phyloP scores from a whole-genome alignment of 2,888 invertebrate species.

The Epinotia ramella region DNA sequence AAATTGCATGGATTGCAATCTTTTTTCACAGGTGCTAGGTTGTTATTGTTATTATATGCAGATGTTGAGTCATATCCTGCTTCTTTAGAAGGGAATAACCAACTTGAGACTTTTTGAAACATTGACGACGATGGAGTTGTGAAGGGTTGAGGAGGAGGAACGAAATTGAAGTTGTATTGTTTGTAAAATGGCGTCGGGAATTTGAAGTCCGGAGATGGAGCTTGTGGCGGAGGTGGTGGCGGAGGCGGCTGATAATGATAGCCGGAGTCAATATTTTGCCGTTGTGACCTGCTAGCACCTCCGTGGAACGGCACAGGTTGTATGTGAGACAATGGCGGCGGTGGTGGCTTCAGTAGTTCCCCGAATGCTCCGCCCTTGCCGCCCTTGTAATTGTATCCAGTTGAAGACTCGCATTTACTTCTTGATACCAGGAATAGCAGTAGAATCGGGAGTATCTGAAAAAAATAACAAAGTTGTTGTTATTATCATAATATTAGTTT shows the following conservation, averaged over 20 bases:
- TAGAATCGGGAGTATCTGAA: constrained; percentile 73
- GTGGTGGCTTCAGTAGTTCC: constrained; percentile 76
- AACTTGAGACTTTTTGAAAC: constrained; percentile 85
- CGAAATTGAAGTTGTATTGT: constrained; percentile 79
- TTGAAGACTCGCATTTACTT: constrained; percentile 65
- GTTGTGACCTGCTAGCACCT: constrained; percentile 65
- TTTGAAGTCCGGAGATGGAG: constrained; percentile 67
- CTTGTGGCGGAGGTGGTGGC: constrained; percentile 60
- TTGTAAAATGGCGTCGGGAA: constrained; percentile 80
- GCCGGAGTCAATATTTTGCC: constrained; percentile 68
- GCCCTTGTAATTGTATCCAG: constrained; percentile 60
- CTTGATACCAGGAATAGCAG: constrained; percentile 63
- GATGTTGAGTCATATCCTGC: constrained; percentile 60
- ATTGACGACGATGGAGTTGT: constrained; percentile 80
- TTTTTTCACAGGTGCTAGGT: constrained; percentile 73
- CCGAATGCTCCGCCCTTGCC: constrained; percentile 69
- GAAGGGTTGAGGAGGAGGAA: constrained; percentile 77
- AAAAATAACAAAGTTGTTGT: constrained; percentile 50
- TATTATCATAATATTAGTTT: background rate
- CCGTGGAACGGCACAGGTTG: constrained; percentile 76
- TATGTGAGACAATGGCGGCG: constrained; percentile 70
- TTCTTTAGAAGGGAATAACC: constrained; percentile 86
- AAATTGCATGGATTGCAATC: constrained; percentile 92
- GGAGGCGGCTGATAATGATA: constrained; percentile 69
- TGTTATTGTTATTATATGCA: constrained; percentile 56